phyloP scores from a whole-genome alignment of 2,888 invertebrate genomes.

The Dolomedes plantarius region DNA sequence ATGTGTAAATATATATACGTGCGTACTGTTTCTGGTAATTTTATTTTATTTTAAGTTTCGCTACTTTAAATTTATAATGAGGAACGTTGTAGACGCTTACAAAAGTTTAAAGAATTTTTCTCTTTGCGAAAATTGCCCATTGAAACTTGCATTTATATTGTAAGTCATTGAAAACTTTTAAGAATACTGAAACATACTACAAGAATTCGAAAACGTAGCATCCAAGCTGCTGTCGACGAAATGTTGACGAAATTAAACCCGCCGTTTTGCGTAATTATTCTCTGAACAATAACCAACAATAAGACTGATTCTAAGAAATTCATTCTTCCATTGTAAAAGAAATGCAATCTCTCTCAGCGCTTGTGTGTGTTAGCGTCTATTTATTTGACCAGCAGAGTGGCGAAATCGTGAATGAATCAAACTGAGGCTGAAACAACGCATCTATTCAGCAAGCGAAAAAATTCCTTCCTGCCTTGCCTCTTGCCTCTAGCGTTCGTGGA shows the following conservation, averaged over 20 bases:
- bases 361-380: background rate
- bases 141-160: no score
- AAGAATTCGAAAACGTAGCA: no score
- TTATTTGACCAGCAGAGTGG: background rate
- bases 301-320: background rate
- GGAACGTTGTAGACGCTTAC: no score
- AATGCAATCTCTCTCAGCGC: background rate
- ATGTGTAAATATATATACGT: slow-evolving; percentile 28
- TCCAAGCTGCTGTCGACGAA: no score
- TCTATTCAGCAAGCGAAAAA: slow-evolving; percentile 19
- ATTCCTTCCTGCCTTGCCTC: slow-evolving; percentile 26
- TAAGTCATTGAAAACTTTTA: no score
- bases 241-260: background rate
- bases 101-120: no score
- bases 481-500: slow-evolving; percentile 13
- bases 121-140: no score
- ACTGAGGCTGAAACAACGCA: no score
- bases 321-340: background rate
- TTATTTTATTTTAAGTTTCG: no score
- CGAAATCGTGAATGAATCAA: background rate
- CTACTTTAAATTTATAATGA: no score
- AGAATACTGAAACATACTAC: no score
- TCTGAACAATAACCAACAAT: background rate
- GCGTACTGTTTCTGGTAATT: no score
- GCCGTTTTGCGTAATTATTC: background rate